Evolutionary conservation across 35 echinoderm and acorn worm species (phyloP).

Genomic region (Heliocidaris erythrogramma): DNA sequence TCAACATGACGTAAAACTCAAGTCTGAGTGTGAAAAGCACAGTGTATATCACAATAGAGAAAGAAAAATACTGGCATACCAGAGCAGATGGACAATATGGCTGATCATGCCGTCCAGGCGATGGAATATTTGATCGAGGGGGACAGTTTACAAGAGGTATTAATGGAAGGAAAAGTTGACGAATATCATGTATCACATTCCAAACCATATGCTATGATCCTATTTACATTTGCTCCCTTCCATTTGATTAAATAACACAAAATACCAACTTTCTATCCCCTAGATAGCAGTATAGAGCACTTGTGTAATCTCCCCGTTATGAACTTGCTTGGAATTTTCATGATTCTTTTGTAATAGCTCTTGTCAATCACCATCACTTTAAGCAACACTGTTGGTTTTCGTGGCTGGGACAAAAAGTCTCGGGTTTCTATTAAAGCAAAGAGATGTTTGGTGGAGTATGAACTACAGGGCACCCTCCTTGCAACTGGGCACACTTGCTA

Average conservation of each 20-base stretch:
- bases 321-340: background rate
- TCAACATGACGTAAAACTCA: too few relatives aligned
- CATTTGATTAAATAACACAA: background rate
- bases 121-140: background rate
- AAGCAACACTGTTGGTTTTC: background rate
- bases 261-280: background rate
- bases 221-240: background rate
- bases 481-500: background rate
- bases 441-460: background rate
- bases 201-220: background rate
- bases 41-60: background rate
- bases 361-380: background rate
- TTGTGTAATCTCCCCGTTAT: background rate
- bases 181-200: background rate
- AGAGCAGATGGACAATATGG: background rate
- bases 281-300: background rate
- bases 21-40: background rate
- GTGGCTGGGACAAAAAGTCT: background rate
- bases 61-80: background rate
- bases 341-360: background rate
- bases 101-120: background rate
- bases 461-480: background rate
- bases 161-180: background rate
- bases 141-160: background rate
- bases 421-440: background rate